Evolutionary conservation across 2,888 invertebrate genomes (phyloP), one percentile per base, ranked within the genome.

Genomic region (Diploptera punctata): DNA sequence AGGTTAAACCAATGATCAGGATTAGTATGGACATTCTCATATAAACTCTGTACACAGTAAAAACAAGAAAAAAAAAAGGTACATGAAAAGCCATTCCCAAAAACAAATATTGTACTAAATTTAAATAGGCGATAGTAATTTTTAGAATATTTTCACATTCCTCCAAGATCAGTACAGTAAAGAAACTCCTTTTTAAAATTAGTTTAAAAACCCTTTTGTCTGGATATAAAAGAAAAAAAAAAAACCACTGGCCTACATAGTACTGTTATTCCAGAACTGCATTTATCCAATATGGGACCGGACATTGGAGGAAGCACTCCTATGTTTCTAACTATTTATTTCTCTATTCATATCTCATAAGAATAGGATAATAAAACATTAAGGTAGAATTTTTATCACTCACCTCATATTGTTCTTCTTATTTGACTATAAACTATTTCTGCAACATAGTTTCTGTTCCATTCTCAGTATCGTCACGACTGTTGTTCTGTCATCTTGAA

Each of bases 21-120:
- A 54, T 68, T 68, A 52, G 24, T 43, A 43, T 38, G 19, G 31
- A 26, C 21, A 26, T 33, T 19, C 31, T 31, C 43, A 68, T 68
- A 54, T 38, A 68, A 24, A 43, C 21, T 38, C 38, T 57, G 9
- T 38, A 68, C 43, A 68, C 3, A 38, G 26, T 49, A 38, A 21
- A 31, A 21, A 10, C 9, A 26, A 16, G 24, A 21, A 21, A 21
- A 19, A 21, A 9, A 57, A 65, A 67, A 44, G 29, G 47, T 47
- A 43, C 52, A 57, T 33, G 54, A 43, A 52, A 68, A 54, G 68
- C 68, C 68, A 33, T 43, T 68, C 68, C 68, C 57, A 57, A 57
- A n/a, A n/a, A 68, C 47, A 33, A 38, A 33, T 38, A 43, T 19
- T 38, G 65, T 5, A 65, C 38, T 44, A 38, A 33, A 31, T n/a